Evolutionary conservation across 1,140 invertebrate genomes (phyloP), one percentile per base, ranked within the genome.

Genomic region (Camponotus vicinus): DNA sequence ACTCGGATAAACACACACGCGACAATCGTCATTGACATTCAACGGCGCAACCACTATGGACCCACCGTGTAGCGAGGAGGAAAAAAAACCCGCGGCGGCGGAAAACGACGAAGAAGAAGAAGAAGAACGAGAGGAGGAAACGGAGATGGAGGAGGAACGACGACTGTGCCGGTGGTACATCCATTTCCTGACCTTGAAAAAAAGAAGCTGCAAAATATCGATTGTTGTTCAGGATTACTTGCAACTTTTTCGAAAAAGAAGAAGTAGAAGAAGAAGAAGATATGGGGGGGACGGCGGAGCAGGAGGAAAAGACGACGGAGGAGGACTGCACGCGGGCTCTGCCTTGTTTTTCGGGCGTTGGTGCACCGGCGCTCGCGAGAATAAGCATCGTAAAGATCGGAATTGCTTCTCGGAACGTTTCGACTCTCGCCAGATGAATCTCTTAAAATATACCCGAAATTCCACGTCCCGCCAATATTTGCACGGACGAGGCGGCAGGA

Each of bases 371-470:
- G 82, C 63, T 84, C 91, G 15, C 49, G 82, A 91, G 92, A 91
- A 91, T 93, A 93, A 93, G 92, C 92, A 93, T 93, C 92, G 92
- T 93, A 93, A 93, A 93, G 92, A 93, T 92, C 92, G 92, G 90
- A 93, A 93, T 93, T 92, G 91, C 89, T 93, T 93, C 92, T 93
- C 67, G 90, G 92, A 93, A 92, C 90, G 88, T 93, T 88, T 88
- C 78, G 88, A 69, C 80, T 87, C 76, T 67, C 55, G 90, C 82
- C 84, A 88, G 90, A 85, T 89, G 88, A 90, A 92, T 90, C 90
- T 93, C 92, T 93, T 92, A 93, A 93, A 93, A 93, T 93, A 93
- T 84, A 88, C 91, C 88, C 83, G 88, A 90, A 90, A 90, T 90
- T 90, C 88, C 88, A 79, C 85, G 85, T 89, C 88, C 79, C 87